Conservation (phyloP, 2,888 invertebrate genomes). For the Muschampia plurimacula region DNA sequence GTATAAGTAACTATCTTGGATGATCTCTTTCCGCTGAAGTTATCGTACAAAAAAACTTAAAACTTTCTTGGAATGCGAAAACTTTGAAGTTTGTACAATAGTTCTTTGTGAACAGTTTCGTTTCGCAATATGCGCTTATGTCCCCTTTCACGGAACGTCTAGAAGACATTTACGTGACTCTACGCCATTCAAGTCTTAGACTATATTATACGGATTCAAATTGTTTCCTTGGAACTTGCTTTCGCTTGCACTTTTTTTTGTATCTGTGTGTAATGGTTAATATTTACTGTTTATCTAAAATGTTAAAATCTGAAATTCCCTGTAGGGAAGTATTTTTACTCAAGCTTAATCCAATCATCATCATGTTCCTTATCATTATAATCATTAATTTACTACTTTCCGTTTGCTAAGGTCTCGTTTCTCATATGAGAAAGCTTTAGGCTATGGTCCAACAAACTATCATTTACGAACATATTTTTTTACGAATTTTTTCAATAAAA, state of each 20-base stretch:
- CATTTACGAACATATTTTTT: no score
- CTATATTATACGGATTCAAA: not conserved
- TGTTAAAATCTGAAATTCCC: no score
- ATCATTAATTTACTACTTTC: no score
- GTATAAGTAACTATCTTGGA: not conserved
- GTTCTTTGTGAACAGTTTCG: not conserved
- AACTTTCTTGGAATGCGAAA: not conserved
- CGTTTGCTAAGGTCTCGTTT: no score
- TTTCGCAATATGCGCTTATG: not conserved
- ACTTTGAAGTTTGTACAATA: not conserved
- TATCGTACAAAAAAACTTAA: not conserved
- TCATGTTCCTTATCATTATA: no score
- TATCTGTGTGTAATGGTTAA: not conserved
- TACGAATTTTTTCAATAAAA: no score
- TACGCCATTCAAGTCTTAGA: constrained; percentile 12
- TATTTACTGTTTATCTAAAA: no score
- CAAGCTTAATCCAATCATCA: no score
- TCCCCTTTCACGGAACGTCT: not conserved
- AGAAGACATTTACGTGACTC: constrained; percentile 15
- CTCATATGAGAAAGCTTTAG: no score
- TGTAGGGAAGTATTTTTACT: no score
- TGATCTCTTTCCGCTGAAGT: not conserved
- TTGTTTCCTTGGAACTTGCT: not conserved
- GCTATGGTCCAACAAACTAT: no score
- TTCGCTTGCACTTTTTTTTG: not conserved